A percentile compares a stretch with the other conserved stretches of the same genome.
Evolutionary conservation across 2,888 invertebrate genomes (phyloP).

Genomic region (Buathra laborator): DNA sequence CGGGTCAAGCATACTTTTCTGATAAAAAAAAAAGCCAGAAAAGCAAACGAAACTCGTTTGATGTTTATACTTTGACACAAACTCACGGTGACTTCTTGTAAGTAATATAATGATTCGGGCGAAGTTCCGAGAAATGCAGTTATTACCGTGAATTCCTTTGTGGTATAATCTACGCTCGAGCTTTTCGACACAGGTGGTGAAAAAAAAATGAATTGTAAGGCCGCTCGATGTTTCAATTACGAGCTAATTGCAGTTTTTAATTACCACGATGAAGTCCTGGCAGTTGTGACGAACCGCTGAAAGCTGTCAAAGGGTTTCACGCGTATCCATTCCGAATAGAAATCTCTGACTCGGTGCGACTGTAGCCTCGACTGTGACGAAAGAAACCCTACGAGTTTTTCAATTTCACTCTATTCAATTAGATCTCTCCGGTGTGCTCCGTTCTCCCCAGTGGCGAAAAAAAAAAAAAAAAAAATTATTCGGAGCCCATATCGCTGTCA

Average conservation of each 20-base stretch:
- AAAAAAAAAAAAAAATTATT: slow-evolving; percentile 23
- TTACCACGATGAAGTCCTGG: slow-evolving; percentile 12
- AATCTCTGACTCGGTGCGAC: background rate
- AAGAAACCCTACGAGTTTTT: slow-evolving; percentile 55
- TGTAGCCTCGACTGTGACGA: background rate
- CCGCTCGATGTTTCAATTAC: background rate
- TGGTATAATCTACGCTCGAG: background rate
- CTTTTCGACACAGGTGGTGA: background rate
- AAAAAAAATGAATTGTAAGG: background rate
- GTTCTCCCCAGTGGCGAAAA: slow-evolving; percentile 21
- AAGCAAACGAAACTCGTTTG: background rate
- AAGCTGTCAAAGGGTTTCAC: slow-evolving; percentile 32
- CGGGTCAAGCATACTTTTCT: background rate
- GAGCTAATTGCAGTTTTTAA: background rate
- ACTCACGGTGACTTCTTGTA: too few relatives aligned
- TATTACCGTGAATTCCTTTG: background rate
- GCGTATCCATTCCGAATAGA: background rate
- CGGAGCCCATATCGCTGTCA: background rate
- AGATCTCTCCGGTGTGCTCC: slow-evolving; percentile 33
- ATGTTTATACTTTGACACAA: too few relatives aligned
- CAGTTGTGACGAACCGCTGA: slow-evolving; percentile 8
- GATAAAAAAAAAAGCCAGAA: background rate
- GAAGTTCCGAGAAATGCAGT: background rate
- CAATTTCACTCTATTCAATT: slow-evolving; percentile 59
- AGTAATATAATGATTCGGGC: background rate